Evolutionary conservation across 2,888 invertebrate genomes (phyloP).

Genomic region (Mimachlamys varia): DNA sequence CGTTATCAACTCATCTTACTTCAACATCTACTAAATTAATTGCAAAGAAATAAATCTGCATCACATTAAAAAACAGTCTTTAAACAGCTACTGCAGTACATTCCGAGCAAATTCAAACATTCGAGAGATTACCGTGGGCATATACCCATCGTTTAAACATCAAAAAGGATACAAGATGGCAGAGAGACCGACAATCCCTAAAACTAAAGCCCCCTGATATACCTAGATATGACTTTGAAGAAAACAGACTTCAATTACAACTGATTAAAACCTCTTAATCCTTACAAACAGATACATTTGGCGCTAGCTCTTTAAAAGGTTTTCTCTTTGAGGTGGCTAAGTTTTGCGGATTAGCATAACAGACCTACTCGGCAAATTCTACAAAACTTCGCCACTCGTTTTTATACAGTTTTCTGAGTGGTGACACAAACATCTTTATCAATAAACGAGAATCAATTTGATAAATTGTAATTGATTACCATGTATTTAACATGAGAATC

Average conservation of each 20-base stretch:
- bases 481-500: neutral
- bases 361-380: conserved; percentile 42
- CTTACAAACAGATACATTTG: conserved; percentile 50
- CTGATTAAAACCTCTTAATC: conserved; percentile 52
- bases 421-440: conserved; percentile 28
- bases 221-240: conserved; percentile 45
- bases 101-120: conserved; percentile 24
- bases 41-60: conserved; percentile 33
- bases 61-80: conserved; percentile 23
- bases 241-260: conserved; percentile 48
- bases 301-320: conserved; percentile 46
- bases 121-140: neutral
- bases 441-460: conserved; percentile 18
- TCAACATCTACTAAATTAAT: neutral
- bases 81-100: conserved; percentile 24
- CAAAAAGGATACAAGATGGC: conserved; percentile 17
- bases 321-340: conserved; percentile 42
- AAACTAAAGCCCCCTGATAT: conserved; percentile 5
- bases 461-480: conserved; percentile 34
- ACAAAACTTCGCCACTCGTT: conserved; percentile 38
- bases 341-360: conserved; percentile 48
- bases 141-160: conserved; percentile 27
- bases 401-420: neutral
- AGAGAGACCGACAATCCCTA: conserved; percentile 10
- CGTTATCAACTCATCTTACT: neutral